Evolutionary conservation across 2,797 vertebrate genomes (phyloP).

Genomic region (Cottoperca gobio): DNA sequence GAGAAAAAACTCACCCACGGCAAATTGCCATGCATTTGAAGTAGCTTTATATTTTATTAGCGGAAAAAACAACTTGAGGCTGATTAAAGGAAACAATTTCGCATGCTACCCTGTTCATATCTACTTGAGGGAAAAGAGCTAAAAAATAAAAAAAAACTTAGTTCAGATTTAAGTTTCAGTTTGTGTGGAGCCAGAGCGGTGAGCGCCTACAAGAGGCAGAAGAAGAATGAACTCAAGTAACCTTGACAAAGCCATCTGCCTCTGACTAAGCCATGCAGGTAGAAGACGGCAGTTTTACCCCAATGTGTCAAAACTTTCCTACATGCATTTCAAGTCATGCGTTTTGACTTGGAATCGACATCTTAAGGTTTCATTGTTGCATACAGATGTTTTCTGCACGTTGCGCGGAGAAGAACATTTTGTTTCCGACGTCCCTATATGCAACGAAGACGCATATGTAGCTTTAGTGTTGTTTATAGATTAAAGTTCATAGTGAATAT

Average conservation of each 20-base stretch:
- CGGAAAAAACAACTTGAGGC: slow-evolving; percentile 16
- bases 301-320: slow-evolving; percentile 1
- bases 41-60: slow-evolving; percentile 14
- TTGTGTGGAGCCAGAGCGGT: neutral
- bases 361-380: neutral
- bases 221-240: slow-evolving; percentile 83
- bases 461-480: neutral
- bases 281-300: neutral
- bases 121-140: neutral
- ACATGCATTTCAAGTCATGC: fast-evolving
- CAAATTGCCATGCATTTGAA: slow-evolving; percentile 44
- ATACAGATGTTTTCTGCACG: neutral
- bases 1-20: slow-evolving; percentile 44
- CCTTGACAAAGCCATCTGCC: slow-evolving; percentile 66
- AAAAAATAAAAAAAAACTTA: neutral
- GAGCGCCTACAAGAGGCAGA: neutral
- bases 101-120: neutral
- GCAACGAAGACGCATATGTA: neutral
- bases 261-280: slow-evolving; percentile 49
- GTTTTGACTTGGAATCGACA: fast-evolving
- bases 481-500: fast-evolving
- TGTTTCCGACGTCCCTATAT: slow-evolving; percentile 6
- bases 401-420: slow-evolving; percentile 20
- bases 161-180: slow-evolving; percentile 26
- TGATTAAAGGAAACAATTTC: neutral